phyloP scores from a whole-genome alignment of 2,888 invertebrate species.

The Andricus quercusramuli region DNA sequence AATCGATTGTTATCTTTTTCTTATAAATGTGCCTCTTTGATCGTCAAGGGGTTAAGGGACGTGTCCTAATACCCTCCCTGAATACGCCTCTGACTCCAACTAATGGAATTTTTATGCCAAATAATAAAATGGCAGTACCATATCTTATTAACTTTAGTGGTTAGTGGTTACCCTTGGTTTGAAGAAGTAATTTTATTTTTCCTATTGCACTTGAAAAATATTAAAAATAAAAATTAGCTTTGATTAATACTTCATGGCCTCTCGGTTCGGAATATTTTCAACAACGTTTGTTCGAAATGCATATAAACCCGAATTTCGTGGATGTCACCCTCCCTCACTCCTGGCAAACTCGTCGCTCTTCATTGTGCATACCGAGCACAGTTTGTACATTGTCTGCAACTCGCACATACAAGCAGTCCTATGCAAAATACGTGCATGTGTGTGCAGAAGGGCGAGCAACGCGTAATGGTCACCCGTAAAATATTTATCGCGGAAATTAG shows the following conservation, averaged over 20 bases:
- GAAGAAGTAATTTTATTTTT: too few species aligned
- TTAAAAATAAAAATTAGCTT: background rate
- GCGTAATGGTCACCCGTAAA: slow-evolving; percentile 73
- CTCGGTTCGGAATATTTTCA: background rate
- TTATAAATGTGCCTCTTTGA: too few species aligned
- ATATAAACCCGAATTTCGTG: slow-evolving; percentile 13
- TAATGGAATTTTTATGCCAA: too few species aligned
- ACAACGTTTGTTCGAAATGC: background rate
- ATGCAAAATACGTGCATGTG: background rate
- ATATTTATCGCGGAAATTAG: slow-evolving; percentile 75
- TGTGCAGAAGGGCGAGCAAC: slow-evolving; percentile 49
- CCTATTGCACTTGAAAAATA: too few species aligned
- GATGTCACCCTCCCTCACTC: slow-evolving; percentile 43
- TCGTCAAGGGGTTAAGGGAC: too few species aligned
- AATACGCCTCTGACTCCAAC: too few species aligned
- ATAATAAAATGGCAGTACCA: too few species aligned
- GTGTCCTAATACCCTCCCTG: too few species aligned
- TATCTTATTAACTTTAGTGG: too few species aligned
- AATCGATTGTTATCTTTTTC: too few species aligned
- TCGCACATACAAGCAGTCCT: slow-evolving; percentile 7
- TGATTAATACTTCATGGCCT: background rate
- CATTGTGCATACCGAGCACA: slow-evolving; percentile 25
- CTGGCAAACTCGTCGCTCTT: slow-evolving; percentile 12
- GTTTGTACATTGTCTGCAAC: slow-evolving; percentile 32
- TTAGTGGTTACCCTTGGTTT: too few species aligned